Evolutionary conservation across 2,113 vertebrate genomes (phyloP).

Genomic region (Bos taurus): ARS-UCD2.0 NC_037356.1:16774001-16774500

Average conservation of each 20-base stretch:
- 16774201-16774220: neutral
- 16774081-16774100: neutral
- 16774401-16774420: too few relatives aligned
- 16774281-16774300: neutral
- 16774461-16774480: neutral
- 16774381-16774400: neutral
- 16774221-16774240: neutral
- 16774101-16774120: neutral
- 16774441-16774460: fast-evolving
- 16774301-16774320: neutral
- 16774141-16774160: neutral
- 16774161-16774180: neutral
- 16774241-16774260: neutral
- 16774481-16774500: fast-evolving
- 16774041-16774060: neutral
- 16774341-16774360: neutral
- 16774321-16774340: neutral
- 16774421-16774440: neutral
- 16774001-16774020: neutral
- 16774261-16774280: neutral
- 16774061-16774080: neutral
- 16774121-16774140: neutral
- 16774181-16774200: neutral
- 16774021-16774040: neutral
- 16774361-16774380: neutral